These are phyloP conservation scores for Scrobipalpa atriplicella DNA, from an alignment of 2,888 invertebrate genomes.

Conservation along the genomic window DNA sequence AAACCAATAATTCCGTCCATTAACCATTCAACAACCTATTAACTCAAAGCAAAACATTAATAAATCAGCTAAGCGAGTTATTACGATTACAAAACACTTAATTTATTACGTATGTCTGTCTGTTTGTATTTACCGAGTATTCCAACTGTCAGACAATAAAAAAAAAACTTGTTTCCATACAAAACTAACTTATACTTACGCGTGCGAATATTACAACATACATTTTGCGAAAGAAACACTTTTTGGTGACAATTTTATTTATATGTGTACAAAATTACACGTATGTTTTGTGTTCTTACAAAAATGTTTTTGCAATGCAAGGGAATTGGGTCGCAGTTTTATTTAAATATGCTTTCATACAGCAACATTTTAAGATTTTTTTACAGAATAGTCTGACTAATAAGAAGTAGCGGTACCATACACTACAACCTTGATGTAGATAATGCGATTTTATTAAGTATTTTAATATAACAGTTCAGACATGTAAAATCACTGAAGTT, in stretches of 20 bases:
- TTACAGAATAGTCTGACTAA: not conserved
- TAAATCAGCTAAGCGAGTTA: not conserved
- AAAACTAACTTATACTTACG: not conserved
- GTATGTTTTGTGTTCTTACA: slow-evolving; percentile 17
- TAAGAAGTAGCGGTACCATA: not conserved
- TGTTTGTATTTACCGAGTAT: not conserved
- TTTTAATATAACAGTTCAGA: no score
- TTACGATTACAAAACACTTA: slow-evolving; percentile 10
- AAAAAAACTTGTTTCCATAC: slow-evolving; percentile 1
- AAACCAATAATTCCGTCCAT: not conserved
- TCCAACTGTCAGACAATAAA: slow-evolving; percentile 14
- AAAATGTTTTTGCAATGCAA: not conserved
- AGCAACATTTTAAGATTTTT: not conserved
- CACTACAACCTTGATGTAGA: no score
- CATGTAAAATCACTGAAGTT: no score
- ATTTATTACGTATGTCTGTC: slow-evolving; percentile 7
- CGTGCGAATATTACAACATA: slow-evolving; percentile 8
- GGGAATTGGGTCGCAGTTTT: not conserved
- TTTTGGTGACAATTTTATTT: slow-evolving; percentile 14
- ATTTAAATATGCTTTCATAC: no score
- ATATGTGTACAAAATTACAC: slow-evolving; percentile 15
- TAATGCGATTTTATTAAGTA: no score
- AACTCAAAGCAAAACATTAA: not conserved
- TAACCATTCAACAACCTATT: not conserved
- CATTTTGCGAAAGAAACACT: slow-evolving; percentile 6